phyloP scores from a whole-genome alignment of 2,888 invertebrate species.

The Pycnomerus fuliginosus region DNA sequence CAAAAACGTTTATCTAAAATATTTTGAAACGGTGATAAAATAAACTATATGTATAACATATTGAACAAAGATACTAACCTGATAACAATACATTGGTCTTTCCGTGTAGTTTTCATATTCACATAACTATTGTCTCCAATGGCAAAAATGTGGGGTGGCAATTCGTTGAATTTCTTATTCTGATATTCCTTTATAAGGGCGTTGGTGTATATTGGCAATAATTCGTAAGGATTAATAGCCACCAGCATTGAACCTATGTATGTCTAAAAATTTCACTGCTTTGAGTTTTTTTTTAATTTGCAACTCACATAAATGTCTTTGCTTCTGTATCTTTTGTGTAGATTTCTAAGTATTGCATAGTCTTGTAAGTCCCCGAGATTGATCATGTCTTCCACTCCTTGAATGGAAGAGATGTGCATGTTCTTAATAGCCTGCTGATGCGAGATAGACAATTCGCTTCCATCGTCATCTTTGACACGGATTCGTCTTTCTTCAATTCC shows the following conservation, averaged over 20 bases:
- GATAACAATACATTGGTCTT: slow-evolving; percentile 93
- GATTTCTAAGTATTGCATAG: slow-evolving; percentile 87
- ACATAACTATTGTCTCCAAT: slow-evolving; percentile 90
- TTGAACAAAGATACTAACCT: slow-evolving; percentile 58
- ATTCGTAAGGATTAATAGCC: slow-evolving; percentile 93
- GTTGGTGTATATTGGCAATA: slow-evolving; percentile 90
- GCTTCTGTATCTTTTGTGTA: slow-evolving; percentile 83
- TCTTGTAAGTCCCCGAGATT: slow-evolving; percentile 92
- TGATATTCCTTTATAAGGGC: slow-evolving; percentile 83
- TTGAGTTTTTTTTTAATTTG: slow-evolving; percentile 7
- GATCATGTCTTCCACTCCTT: slow-evolving; percentile 94
- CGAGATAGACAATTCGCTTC: slow-evolving; percentile 65
- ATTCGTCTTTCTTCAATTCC: slow-evolving; percentile 74
- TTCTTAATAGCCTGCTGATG: slow-evolving; percentile 65
- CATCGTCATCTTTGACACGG: slow-evolving; percentile 81
- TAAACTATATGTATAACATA: not conserved
- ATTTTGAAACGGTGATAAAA: too few relatives aligned
- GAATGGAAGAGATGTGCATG: slow-evolving; percentile 76
- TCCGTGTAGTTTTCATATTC: slow-evolving; percentile 70
- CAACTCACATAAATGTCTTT: slow-evolving; percentile 86
- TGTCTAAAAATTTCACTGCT: slow-evolving; percentile 63
- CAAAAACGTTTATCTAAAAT: too few relatives aligned
- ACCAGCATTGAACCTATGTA: slow-evolving; percentile 94
- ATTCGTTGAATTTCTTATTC: slow-evolving; percentile 78
- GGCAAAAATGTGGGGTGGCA: slow-evolving; percentile 94